Conservation (phyloP, 30 jellyfish, hydroid and myxozoan genomes). For the Aurelia sp. region DNA sequence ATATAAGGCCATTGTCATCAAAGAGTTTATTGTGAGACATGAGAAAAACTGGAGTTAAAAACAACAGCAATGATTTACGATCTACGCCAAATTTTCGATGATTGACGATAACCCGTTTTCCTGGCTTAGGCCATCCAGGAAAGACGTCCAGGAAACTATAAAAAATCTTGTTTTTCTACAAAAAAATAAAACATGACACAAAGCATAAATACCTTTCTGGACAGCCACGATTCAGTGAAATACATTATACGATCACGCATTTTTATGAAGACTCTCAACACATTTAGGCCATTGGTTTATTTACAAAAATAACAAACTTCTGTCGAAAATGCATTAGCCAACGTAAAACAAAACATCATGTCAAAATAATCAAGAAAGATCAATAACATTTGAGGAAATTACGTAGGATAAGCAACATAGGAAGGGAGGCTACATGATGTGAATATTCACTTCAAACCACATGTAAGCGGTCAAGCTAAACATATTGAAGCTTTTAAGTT, state of each 20-base stretch:
- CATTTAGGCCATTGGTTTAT: background rate
- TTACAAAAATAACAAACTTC: background rate
- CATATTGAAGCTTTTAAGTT: too few species aligned
- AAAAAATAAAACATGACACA: too few species aligned
- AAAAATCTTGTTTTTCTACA: too few species aligned
- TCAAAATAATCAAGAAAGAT: background rate
- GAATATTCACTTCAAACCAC: background rate
- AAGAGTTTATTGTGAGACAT: too few species aligned
- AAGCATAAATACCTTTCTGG: slow-evolving; percentile 38
- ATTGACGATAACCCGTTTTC: background rate
- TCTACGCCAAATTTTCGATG: too few species aligned
- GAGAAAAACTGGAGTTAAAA: too few species aligned
- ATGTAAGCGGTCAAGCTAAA: background rate
- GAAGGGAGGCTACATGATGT: slow-evolving; percentile 13
- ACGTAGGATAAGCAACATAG: slow-evolving; percentile 18
- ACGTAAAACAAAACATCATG: background rate
- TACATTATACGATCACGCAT: slow-evolving; percentile 60
- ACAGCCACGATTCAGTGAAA: slow-evolving; percentile 58
- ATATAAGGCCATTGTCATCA: too few species aligned
- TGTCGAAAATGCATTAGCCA: background rate
- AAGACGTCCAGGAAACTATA: too few species aligned
- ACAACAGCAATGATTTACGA: too few species aligned
- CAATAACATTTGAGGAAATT: slow-evolving; percentile 25
- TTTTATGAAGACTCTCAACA: background rate
- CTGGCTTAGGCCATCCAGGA: too few species aligned